These are phyloP conservation scores for Cheiracanthium punctorium DNA, from an alignment of 2,888 invertebrate genomes.

Conservation along the genomic window DNA sequence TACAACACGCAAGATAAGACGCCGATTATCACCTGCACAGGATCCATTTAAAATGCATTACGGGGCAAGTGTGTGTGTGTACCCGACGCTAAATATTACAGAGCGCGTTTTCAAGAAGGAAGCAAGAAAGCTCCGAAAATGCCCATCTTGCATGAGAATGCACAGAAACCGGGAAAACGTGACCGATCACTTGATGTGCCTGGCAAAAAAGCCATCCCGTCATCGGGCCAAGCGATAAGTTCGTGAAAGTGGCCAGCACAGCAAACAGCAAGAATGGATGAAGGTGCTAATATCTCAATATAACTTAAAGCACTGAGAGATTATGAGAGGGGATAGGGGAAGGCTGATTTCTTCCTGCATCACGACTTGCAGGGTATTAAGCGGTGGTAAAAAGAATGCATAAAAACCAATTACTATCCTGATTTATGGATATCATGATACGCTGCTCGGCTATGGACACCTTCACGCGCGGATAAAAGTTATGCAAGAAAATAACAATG, in stretches of 20 bases:
- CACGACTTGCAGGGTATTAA: slow-evolving; percentile 28
- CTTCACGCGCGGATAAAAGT: slow-evolving; percentile 16
- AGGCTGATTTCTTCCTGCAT: slow-evolving; percentile 35
- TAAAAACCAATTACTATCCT: slow-evolving; percentile 39
- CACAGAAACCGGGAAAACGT: not conserved
- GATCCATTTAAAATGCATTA: no score
- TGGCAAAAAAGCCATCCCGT: not conserved
- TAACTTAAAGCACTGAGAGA: slow-evolving; percentile 14
- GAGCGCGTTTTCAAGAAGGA: no score
- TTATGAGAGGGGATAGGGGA: not conserved
- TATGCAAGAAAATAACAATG: no score
- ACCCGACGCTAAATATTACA: no score
- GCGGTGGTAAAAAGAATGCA: slow-evolving; percentile 32
- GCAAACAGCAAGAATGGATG: not conserved
- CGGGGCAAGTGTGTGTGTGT: no score
- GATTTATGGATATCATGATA: slow-evolving; percentile 46
- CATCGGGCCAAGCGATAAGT: not conserved
- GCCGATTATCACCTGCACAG: no score
- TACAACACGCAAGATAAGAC: no score
- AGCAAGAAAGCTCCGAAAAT: no score
- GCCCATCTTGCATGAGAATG: not conserved
- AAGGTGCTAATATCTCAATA: slow-evolving; percentile 68
- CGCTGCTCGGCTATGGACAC: not conserved
- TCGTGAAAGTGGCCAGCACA: not conserved
- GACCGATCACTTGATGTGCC: slow-evolving; percentile 1